A percentile compares a stretch with the other conserved stretches of the same genome.
Conservation (phyloP, 2,797 vertebrate genomes). For the Alfaro cultratus region DNA sequence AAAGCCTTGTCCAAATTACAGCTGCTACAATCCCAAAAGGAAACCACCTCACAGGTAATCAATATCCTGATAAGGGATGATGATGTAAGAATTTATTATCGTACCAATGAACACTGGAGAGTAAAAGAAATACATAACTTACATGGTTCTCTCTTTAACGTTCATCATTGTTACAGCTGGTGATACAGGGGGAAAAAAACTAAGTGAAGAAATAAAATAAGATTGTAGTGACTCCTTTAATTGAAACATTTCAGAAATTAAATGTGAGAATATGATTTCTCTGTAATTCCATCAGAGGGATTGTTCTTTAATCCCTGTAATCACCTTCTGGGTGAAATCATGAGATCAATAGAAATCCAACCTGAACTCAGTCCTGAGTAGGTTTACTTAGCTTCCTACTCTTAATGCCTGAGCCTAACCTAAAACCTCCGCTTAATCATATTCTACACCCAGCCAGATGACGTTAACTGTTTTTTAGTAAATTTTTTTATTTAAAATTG, state of each 20-base stretch:
- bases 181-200: background rate
- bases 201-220: background rate
- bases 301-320: background rate
- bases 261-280: background rate
- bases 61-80: background rate
- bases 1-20: background rate
- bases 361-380: background rate
- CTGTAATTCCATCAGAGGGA: background rate
- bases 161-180: background rate
- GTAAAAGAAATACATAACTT: background rate
- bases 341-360: background rate
- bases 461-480: too few species aligned
- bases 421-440: background rate
- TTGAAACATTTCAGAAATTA: background rate
- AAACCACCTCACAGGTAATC: background rate
- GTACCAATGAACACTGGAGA: background rate
- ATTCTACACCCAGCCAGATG: background rate
- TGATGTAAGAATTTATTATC: background rate
- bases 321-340: conserved; percentile 1
- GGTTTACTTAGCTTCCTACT: background rate
- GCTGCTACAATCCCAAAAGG: background rate
- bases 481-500: background rate
- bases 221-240: background rate
- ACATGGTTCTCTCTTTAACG: background rate
- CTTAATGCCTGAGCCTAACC: background rate